These are phyloP conservation scores for Lampris megalopsis DNA, from an alignment of 2,113 vertebrate species.

Conservation along the genomic window DNA sequence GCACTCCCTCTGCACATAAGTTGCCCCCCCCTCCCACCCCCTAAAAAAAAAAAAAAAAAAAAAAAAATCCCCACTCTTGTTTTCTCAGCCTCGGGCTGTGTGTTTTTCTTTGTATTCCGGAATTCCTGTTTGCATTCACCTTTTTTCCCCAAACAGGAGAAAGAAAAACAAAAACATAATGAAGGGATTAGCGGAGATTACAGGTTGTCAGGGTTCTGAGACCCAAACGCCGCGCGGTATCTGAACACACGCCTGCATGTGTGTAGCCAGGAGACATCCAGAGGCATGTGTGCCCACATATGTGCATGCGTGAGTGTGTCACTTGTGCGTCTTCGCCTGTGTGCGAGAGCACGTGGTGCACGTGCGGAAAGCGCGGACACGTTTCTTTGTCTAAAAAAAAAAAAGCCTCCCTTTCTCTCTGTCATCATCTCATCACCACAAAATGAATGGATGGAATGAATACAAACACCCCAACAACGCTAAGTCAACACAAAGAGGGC, in stretches of 20 bases:
- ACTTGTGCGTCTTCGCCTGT: constrained; percentile 5
- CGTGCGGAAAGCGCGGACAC: constrained; percentile 14
- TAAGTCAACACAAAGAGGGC: constrained; percentile 21
- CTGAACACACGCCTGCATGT: constrained; percentile 15
- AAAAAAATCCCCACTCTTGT: constrained; percentile 71
- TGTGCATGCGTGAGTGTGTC: constrained; percentile 11
- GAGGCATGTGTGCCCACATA: constrained; percentile 8
- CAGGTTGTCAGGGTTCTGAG: constrained; percentile 67
- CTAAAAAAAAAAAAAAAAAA: no score
- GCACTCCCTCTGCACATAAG: constrained; percentile 38
- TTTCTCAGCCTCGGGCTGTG: constrained; percentile 71
- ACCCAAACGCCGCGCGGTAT: constrained; percentile 47
- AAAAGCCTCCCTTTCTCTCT: neutral
- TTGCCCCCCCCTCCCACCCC: constrained; percentile 39
- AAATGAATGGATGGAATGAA: constrained; percentile 14
- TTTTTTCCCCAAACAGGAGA: constrained; percentile 67
- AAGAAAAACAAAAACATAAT: constrained; percentile 79
- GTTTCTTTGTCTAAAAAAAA: constrained; percentile 1
- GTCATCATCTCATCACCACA: constrained; percentile 25
- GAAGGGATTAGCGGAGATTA: constrained; percentile 77
- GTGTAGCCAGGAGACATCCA: constrained; percentile 24
- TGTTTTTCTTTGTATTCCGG: constrained; percentile 78
- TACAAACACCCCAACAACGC: neutral
- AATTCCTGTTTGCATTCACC: constrained; percentile 83
- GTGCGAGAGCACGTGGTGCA: constrained; percentile 9